Base-by-base conservation (phyloP, 2,888 invertebrate species). In the Drosophila longiperda region DNA sequence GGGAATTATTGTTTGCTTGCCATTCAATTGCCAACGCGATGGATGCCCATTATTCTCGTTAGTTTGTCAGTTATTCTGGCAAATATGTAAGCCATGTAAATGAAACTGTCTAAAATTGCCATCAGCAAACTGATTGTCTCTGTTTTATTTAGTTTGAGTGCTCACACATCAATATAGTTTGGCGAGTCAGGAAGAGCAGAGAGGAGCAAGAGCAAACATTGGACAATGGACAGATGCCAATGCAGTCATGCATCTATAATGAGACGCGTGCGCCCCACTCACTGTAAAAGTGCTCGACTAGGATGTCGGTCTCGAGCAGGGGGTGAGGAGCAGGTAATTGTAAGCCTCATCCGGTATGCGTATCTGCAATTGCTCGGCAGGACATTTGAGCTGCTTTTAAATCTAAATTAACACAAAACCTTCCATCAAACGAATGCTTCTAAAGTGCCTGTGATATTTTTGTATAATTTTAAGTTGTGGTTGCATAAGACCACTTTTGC, bases 191-290 rank as follows among this genome's bases (percentile, higher is more conserved):
- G 42, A 26, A 54, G 11, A 48, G 29, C 50, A 40, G 29, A 60
- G 42, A 59, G 54, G 38, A 40, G 26, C 55, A 29, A 72, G 50
- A 58, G 50, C 48, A 60, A 60, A 64, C n/a, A 54, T 58, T 29
- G 26, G 33, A 52, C 88, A 75, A 79, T 78, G 85, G 73, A 49
- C 74, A 66, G 69, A 73, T 75, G 67, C 36, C 71, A 73, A 71
- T 74, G 88, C 75, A 69, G 53, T 67, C 83, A 88, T 88, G 84
- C 89, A 88, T 85, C 68, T 40, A 55, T 69, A 83, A 85, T 83
- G 89, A 73, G 36, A 68, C 55, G 65, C 70, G 55, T 73, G 68
- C 62, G 45, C 36, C 38, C 45, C 58, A 29, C 15, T 49, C 40
- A 5, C 26, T 32, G 34, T 3, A 9, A 12, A 11, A 23, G 45